Conservation (phyloP, 2,888 invertebrate genomes). For the Cataglyphis altisquamis region DNA sequence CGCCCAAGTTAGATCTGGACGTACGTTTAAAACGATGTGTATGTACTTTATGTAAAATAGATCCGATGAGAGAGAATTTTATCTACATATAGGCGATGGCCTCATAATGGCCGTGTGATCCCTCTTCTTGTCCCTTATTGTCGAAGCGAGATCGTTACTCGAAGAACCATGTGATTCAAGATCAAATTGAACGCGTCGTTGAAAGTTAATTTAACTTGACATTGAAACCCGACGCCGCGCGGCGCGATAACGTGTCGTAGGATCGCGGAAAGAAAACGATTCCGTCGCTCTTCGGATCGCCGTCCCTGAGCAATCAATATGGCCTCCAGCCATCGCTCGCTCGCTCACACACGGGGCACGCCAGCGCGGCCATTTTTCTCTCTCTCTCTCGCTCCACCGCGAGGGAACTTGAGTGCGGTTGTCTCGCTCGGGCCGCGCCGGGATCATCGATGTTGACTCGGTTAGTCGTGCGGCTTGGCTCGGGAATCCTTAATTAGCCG, state of each 20-base stretch:
- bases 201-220: constrained; percentile 14
- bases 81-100: not conserved
- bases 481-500: not conserved
- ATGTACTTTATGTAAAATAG: not conserved
- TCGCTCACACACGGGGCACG: constrained; percentile 66
- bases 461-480: constrained; percentile 8
- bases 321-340: constrained; percentile 75
- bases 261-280: constrained; percentile 59
- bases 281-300: constrained; percentile 69
- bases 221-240: not conserved
- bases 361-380: constrained; percentile 37
- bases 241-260: constrained; percentile 10
- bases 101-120: not conserved
- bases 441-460: constrained; percentile 3
- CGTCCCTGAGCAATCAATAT: constrained; percentile 80
- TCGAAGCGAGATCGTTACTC: not conserved
- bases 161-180: not conserved
- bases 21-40: not conserved
- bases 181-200: not conserved
- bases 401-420: constrained; percentile 4
- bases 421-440: constrained; percentile 8
- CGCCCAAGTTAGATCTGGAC: not conserved
- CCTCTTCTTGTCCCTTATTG: not conserved
- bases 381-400: constrained; percentile 1
- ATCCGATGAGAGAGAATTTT: not conserved